These are phyloP conservation scores for Morinoia aosen DNA, from an alignment of 2,888 invertebrate species.

Conservation along the genomic window DNA sequence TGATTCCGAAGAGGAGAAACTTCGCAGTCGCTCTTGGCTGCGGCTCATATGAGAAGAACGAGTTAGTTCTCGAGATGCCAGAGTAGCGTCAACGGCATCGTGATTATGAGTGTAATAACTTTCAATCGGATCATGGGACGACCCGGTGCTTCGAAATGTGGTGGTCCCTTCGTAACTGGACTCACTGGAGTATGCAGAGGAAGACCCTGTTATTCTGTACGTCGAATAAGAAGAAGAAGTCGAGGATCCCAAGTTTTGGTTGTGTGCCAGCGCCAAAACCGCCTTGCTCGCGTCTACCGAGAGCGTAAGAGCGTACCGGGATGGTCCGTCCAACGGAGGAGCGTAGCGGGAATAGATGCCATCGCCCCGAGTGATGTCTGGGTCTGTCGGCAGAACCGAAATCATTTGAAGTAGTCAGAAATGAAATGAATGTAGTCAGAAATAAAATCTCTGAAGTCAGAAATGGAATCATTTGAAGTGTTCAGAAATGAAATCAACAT, in stretches of 20 bases:
- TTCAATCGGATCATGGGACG: background rate
- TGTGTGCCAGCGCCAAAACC: slow-evolving; percentile 57
- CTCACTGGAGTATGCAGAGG: background rate
- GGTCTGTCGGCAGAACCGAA: slow-evolving; percentile 72
- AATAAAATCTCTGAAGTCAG: slow-evolving; percentile 17
- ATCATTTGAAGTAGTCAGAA: background rate
- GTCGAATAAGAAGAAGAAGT: slow-evolving; percentile 31
- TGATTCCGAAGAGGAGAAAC: background rate
- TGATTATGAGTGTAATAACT: background rate
- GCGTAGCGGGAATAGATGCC: slow-evolving; percentile 78
- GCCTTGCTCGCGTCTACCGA: slow-evolving; percentile 64
- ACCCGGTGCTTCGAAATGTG: background rate
- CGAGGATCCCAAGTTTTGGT: background rate
- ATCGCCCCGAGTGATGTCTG: slow-evolving; percentile 78
- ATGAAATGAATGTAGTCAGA: background rate
- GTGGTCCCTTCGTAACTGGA: slow-evolving; percentile 24
- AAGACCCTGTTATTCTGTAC: slow-evolving; percentile 8
- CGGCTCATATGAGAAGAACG: background rate
- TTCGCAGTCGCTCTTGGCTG: background rate
- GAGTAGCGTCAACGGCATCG: background rate
- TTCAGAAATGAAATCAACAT: background rate
- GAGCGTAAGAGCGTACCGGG: slow-evolving; percentile 63
- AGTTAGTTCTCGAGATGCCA: background rate
- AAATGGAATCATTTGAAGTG: slow-evolving; percentile 7
- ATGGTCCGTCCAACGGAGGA: slow-evolving; percentile 65